phyloP scores from a whole-genome alignment of 1,140 invertebrate genomes.

The Cylas formicarius region DNA sequence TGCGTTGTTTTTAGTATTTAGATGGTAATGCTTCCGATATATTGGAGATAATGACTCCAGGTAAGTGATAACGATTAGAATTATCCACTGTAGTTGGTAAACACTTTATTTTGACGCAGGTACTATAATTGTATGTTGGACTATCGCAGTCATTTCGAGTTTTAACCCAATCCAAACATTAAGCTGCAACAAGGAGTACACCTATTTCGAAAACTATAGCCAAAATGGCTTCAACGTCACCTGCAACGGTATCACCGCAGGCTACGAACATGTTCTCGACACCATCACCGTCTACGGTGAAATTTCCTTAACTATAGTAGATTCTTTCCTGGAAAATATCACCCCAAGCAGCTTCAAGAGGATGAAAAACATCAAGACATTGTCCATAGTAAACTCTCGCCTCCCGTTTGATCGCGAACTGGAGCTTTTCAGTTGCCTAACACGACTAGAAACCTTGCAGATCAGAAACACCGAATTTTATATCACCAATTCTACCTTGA shows the following conservation, averaged over 20 bases:
- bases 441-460: conserved; percentile 16
- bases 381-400: conserved; percentile 24
- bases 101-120: no score
- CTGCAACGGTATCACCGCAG: conserved; percentile 29
- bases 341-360: conserved; percentile 27
- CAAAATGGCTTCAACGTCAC: conserved; percentile 34
- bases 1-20: no score
- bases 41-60: no score
- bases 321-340: conserved; percentile 27
- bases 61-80: no score
- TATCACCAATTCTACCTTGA: conserved; percentile 18
- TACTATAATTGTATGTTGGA: no score
- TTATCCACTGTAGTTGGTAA: no score
- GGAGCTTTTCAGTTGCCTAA: conserved; percentile 22
- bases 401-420: conserved; percentile 19
- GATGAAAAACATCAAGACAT: conserved; percentile 27
- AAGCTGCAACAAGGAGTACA: conserved; percentile 29
- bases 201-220: conserved; percentile 31
- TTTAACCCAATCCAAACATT: no score
- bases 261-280: conserved; percentile 24
- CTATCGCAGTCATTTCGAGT: no score
- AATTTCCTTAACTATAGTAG: conserved; percentile 30
- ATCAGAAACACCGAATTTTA: conserved; percentile 23
- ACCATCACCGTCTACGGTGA: conserved; percentile 33
- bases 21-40: no score